Base-by-base conservation (phyloP, 2,113 vertebrate species). In the Notarius quadriscutis region DNA sequence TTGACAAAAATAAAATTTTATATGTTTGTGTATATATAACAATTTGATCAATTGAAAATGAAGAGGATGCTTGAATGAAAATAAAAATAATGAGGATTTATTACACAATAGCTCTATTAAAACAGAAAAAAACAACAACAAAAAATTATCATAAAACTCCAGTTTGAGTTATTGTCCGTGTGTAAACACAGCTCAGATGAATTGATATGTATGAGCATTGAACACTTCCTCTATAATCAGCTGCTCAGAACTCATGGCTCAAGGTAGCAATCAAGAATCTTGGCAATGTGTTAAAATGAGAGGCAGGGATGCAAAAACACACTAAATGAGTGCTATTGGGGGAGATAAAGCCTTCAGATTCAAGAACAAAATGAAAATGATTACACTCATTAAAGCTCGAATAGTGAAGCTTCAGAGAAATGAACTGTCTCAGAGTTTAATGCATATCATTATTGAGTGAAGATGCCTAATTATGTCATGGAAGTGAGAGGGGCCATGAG, bases 211-310 rank as follows among this genome's bases (percentile, higher is more conserved):
- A 50, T 57, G 34, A 82, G 50, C 58, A 84, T 20, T 57, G 81
- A 67, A 72, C 10, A 4, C 86, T 69, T 80, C 62, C 60, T 55
- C 77, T 81, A 27, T n/a, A 87, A 74, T 83, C 81, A 87, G 80
- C 41, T 27, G 34, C 80, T 60, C 50, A 30, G 57, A 83, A 74
- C 86, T 74, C 67, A 34, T 53, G 63, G 87, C 84, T 88, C 58
- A 85, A 11, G 81, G 81, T 83, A 53, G 62, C 15, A 83, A 63
- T 67, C 87, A 85, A 81, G 17, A 75, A 65, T 81, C 83, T 82
- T 82, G 55, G 78, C 69, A 81, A 81, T 3, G 14, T 17, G 79
- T 84, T 48, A 74, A 82, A 65, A 67, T 14, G 65, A 85, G 27
- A 86, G 51, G 60, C 58, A 75, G 41, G 82, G 22, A 74, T 58